Evolutionary conservation across 2,888 invertebrate species (phyloP).

Genomic region (Hipparchia sbordonii): DNA sequence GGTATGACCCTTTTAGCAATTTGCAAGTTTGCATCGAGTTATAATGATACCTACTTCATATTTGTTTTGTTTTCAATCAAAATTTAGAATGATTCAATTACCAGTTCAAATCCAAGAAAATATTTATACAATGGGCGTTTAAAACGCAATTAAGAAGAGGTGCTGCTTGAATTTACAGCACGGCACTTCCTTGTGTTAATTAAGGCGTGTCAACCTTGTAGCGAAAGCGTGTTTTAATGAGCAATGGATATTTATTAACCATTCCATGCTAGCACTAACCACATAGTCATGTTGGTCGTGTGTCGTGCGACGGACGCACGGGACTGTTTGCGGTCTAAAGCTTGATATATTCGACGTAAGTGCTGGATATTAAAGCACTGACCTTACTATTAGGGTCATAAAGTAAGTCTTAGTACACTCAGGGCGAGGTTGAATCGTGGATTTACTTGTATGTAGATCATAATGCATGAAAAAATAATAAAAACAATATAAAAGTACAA

Average conservation of each 20-base stretch:
- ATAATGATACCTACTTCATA: too few relatives aligned
- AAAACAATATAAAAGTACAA: neutral
- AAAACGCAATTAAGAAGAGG: neutral
- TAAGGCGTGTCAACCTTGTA: neutral
- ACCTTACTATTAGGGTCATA: neutral
- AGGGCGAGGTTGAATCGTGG: neutral
- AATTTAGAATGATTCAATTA: too few relatives aligned
- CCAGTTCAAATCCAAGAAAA: neutral
- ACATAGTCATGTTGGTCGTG: neutral
- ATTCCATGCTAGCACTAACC: conserved; percentile 1
- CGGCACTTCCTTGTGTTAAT: neutral
- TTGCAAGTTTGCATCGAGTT: too few relatives aligned
- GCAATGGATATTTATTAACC: conserved; percentile 11
- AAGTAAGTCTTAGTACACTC: neutral
- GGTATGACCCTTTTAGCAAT: too few relatives aligned
- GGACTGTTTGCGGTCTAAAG: conserved; percentile 10
- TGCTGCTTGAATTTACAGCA: neutral
- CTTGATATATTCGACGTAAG: conserved; percentile 3
- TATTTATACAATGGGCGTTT: neutral
- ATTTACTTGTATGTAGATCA: neutral
- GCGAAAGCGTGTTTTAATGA: neutral
- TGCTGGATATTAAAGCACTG: conserved; percentile 12
- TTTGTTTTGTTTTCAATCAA: too few relatives aligned
- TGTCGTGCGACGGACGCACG: neutral
- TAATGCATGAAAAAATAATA: neutral